Percentiles rank a stretch among this genome's conserved stretches.
Evolutionary conservation across 2,797 vertebrate species (phyloP).

Genomic region (Enteromius thamalakanensis): DNA sequence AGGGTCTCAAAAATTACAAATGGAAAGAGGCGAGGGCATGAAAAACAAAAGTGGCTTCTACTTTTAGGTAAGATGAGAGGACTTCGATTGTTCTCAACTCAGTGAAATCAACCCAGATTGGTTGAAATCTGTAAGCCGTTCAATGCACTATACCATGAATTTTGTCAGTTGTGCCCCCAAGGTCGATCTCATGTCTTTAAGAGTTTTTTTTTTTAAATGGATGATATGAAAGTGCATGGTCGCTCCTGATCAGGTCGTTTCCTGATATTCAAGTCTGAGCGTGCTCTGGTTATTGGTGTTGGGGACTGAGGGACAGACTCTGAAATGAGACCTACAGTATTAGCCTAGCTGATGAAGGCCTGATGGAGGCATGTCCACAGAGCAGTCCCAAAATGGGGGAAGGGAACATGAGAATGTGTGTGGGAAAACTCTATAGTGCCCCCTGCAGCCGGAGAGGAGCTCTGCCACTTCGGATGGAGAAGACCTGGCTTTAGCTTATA

Average conservation of each 20-base stretch:
- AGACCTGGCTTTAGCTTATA: neutral
- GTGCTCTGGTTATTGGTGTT: constrained; percentile 38
- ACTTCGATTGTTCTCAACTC: neutral
- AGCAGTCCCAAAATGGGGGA: constrained; percentile 56
- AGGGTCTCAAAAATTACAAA: neutral
- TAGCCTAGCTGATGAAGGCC: constrained; percentile 52
- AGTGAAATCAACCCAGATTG: neutral
- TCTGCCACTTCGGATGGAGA: constrained; percentile 10
- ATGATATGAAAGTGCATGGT: constrained; percentile 64
- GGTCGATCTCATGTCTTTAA: constrained; percentile 23
- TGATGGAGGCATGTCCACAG: constrained; percentile 48
- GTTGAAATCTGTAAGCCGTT: neutral
- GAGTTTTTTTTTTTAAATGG: constrained; percentile 70
- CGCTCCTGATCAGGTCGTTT: neutral
- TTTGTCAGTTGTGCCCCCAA: constrained; percentile 1
- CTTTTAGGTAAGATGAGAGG: neutral
- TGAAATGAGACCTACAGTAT: constrained; percentile 47
- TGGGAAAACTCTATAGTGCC: constrained; percentile 51
- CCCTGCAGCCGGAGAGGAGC: constrained; percentile 41
- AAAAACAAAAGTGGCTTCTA: neutral
- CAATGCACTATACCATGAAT: neutral
- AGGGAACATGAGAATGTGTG: constrained; percentile 21
- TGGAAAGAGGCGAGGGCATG: neutral
- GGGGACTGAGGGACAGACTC: constrained; percentile 16
- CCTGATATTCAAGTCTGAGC: constrained; percentile 46